Conservation (phyloP, 2,113 vertebrate genomes). For the Larimichthys polyactis region DNA sequence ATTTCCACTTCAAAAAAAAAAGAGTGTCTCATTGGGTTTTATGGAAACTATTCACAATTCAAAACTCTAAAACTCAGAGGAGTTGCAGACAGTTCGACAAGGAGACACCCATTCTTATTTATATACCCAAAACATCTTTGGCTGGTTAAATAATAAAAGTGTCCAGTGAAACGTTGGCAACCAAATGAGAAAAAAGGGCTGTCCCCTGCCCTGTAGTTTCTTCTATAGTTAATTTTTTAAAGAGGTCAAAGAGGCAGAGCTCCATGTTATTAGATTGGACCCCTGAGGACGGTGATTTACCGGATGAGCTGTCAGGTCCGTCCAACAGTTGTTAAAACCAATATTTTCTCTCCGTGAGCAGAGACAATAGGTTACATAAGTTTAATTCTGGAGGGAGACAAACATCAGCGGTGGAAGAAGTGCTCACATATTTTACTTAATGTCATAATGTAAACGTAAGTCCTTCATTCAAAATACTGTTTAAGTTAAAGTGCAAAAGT, state of each 20-base stretch:
- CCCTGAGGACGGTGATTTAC: neutral
- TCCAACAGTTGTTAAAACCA: neutral
- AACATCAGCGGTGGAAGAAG: neutral
- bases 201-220: neutral
- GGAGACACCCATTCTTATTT: neutral
- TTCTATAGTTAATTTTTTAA: neutral
- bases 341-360: neutral
- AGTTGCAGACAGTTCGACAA: neutral
- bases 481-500: too few relatives aligned
- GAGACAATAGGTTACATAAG: neutral
- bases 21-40: neutral
- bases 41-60: neutral
- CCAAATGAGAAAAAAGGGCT: neutral
- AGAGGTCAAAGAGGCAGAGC: conserved; percentile 5
- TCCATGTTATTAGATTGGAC: neutral
- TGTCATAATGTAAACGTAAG: neutral
- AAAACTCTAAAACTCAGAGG: conserved; percentile 9
- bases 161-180: neutral
- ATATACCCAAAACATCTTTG: neutral
- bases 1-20: neutral
- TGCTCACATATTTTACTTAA: neutral
- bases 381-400: conserved; percentile 8
- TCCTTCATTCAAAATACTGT: neutral
- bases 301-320: neutral
- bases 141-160: neutral